Conservation (phyloP, 2,888 invertebrate species). For the Drosophila monieri region DNA sequence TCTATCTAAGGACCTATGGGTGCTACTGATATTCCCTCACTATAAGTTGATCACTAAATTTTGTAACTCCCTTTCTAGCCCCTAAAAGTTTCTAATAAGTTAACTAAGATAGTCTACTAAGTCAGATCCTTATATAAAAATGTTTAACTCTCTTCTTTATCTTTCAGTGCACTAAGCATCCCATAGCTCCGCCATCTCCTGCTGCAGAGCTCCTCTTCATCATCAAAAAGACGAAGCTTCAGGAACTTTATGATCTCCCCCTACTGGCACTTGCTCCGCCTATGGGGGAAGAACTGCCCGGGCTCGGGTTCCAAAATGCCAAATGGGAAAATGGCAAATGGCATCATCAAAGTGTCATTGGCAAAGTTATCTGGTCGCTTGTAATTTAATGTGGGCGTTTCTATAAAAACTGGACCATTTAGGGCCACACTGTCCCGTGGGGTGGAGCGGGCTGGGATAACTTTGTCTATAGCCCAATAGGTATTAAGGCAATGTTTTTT, state of each 20-base stretch:
- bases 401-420: slow-evolving; percentile 46
- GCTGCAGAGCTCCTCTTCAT: slow-evolving; percentile 28
- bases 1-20: too few species aligned
- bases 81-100: too few species aligned
- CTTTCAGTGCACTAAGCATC: background rate
- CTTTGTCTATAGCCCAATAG: background rate
- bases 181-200: background rate
- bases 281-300: background rate
- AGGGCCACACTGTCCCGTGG: slow-evolving; percentile 21
- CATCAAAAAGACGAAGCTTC: slow-evolving; percentile 30
- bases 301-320: slow-evolving; percentile 18
- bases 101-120: too few species aligned
- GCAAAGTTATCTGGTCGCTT: slow-evolving; percentile 55
- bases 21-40: background rate
- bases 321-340: slow-evolving; percentile 14
- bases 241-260: slow-evolving; percentile 20
- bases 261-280: background rate
- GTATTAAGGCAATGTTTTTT: slow-evolving; percentile 1
- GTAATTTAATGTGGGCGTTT: slow-evolving; percentile 69
- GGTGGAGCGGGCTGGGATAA: background rate
- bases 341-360: slow-evolving; percentile 47
- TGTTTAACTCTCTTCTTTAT: too few species aligned
- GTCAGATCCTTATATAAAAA: too few species aligned
- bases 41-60: too few species aligned
- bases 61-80: too few species aligned